Percentiles rank a stretch among this genome's conserved stretches.
Conservation (phyloP, 2,888 invertebrate species). For the Autographa gamma region DNA sequence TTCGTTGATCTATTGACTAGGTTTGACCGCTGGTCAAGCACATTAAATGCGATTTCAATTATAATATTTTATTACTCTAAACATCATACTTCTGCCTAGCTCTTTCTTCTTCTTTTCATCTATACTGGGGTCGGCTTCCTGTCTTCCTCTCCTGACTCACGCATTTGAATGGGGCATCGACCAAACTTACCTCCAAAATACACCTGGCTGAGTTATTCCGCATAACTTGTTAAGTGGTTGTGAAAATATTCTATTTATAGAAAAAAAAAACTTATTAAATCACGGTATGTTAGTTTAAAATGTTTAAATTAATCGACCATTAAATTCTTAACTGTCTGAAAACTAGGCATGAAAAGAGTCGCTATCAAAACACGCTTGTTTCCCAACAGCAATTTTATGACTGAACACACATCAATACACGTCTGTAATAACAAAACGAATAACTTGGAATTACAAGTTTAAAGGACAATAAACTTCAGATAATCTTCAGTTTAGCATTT, state of each 20-base stretch:
- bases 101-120: too few relatives aligned
- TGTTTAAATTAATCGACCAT: too few relatives aligned
- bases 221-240: too few relatives aligned
- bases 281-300: too few relatives aligned
- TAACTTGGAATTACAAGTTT: background rate
- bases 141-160: too few relatives aligned
- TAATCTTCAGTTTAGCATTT: conserved; percentile 18
- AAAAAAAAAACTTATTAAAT: too few relatives aligned
- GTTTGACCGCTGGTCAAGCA: background rate
- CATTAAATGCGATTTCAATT: background rate
- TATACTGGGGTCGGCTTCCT: too few relatives aligned
- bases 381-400: background rate
- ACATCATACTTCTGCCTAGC: background rate
- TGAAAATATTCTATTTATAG: too few relatives aligned
- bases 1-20: conserved; percentile 18
- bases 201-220: too few relatives aligned
- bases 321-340: background rate
- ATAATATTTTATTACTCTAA: background rate
- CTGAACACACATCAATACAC: background rate
- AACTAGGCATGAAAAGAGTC: background rate
- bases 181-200: too few relatives aligned
- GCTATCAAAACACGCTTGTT: background rate
- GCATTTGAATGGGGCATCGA: too few relatives aligned
- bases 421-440: background rate
- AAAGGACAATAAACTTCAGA: conserved; percentile 16